Percentiles rank a stretch among this genome's conserved stretches.
Evolutionary conservation across 2,797 vertebrate species (phyloP).

Genomic region (Girardinus metallicus): DNA sequence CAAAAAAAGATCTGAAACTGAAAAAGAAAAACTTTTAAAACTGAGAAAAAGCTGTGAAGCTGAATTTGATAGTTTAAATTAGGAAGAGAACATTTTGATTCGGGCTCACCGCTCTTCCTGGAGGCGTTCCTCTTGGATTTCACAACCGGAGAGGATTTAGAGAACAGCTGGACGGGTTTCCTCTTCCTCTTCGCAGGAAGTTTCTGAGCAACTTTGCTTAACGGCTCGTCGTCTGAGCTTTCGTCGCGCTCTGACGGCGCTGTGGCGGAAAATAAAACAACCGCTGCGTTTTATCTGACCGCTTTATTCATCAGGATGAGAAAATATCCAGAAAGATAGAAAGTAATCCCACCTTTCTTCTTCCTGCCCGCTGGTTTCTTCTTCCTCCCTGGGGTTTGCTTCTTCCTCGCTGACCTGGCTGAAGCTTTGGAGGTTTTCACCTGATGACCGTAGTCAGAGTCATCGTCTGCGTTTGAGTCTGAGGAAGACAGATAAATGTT

Average conservation of each 20-base stretch:
- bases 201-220: slow-evolving; percentile 45
- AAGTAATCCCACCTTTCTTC: slow-evolving; percentile 31
- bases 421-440: background rate
- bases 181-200: slow-evolving; percentile 15
- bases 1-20: too few relatives aligned
- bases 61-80: background rate
- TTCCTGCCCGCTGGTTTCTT: background rate
- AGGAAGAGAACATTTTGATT: background rate
- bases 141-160: background rate
- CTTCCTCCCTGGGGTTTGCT: background rate
- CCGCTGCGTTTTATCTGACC: background rate
- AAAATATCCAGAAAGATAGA: background rate
- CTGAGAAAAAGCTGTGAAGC: background rate
- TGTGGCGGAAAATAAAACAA: slow-evolving; percentile 16
- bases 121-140: slow-evolving; percentile 50
- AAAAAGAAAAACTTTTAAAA: too few relatives aligned
- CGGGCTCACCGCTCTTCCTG: slow-evolving; percentile 42
- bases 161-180: background rate
- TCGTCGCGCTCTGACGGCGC: slow-evolving; percentile 31
- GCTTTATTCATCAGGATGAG: background rate
- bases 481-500: background rate
- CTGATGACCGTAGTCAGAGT: background rate
- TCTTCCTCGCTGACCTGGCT: background rate
- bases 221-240: slow-evolving; percentile 61
- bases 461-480: background rate